Conservation (phyloP, 2,888 invertebrate species). For the Ophion ventricosus region DNA sequence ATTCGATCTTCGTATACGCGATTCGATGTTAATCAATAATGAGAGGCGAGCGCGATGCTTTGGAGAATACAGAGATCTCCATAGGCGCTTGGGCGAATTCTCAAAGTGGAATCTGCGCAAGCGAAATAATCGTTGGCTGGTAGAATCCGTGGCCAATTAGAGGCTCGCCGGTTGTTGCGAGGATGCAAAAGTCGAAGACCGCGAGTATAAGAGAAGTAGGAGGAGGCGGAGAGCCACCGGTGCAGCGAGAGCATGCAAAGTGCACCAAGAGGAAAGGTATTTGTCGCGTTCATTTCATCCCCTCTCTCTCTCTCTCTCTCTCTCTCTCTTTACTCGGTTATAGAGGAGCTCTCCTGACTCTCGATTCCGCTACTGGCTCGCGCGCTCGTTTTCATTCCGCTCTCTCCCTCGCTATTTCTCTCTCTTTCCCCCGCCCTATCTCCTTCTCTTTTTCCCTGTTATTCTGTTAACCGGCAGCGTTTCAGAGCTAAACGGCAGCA, state of each 20-base stretch:
- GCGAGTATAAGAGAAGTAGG: slow-evolving; percentile 17
- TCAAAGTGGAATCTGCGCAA: slow-evolving; percentile 55
- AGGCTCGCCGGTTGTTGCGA: slow-evolving; percentile 59
- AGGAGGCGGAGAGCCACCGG: slow-evolving; percentile 12
- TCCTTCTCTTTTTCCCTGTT: slow-evolving; percentile 25
- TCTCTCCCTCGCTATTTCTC: slow-evolving; percentile 7
- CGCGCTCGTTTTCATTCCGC: slow-evolving; percentile 26
- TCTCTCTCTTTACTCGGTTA: slow-evolving; percentile 17
- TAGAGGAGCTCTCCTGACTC: slow-evolving; percentile 16
- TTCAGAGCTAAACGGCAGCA: slow-evolving; percentile 57
- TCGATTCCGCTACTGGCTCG: slow-evolving; percentile 57
- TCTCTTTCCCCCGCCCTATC: background rate
- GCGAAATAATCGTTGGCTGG: slow-evolving; percentile 60
- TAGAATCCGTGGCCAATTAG: slow-evolving; percentile 65
- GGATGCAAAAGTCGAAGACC: slow-evolving; percentile 55
- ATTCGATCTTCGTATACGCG: slow-evolving; percentile 2
- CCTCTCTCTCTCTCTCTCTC: slow-evolving; percentile 25
- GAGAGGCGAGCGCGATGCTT: slow-evolving; percentile 44
- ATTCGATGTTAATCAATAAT: slow-evolving; percentile 51
- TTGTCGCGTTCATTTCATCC: slow-evolving; percentile 55
- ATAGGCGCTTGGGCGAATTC: slow-evolving; percentile 35
- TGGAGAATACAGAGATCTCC: slow-evolving; percentile 39
- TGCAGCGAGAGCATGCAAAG: slow-evolving; percentile 48
- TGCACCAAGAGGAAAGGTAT: slow-evolving; percentile 66
- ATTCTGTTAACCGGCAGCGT: slow-evolving; percentile 61